Conservation (phyloP, 2,888 invertebrate species). For the Lasioglossum pauxillum region DNA sequence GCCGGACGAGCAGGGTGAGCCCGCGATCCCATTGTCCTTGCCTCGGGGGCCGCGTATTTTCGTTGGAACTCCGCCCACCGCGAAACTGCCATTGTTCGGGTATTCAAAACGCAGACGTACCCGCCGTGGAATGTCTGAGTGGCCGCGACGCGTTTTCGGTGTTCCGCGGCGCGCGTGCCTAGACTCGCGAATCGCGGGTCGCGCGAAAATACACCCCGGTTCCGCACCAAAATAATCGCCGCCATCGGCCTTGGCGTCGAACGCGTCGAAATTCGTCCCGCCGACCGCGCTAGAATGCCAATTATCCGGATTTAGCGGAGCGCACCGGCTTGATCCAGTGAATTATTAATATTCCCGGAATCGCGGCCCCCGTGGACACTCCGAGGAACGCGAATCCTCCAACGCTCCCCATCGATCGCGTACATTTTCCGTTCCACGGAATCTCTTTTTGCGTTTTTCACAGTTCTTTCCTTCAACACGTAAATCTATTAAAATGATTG, state of each 20-base stretch:
- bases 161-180: slow-evolving; percentile 66
- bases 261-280: slow-evolving; percentile 21
- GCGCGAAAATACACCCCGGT: slow-evolving; percentile 28
- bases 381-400: background rate
- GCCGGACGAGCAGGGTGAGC: slow-evolving; percentile 21
- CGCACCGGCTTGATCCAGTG: slow-evolving; percentile 4
- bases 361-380: background rate
- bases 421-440: background rate
- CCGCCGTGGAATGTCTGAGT: slow-evolving; percentile 71
- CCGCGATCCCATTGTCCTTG: slow-evolving; percentile 57
- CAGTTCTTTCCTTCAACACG: background rate
- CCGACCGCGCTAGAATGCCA: slow-evolving; percentile 9
- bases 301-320: slow-evolving; percentile 9
- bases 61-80: slow-evolving; percentile 69
- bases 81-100: slow-evolving; percentile 75
- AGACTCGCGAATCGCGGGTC: slow-evolving; percentile 54
- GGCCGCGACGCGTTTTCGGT: slow-evolving; percentile 69
- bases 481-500: background rate
- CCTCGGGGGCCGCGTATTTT: slow-evolving; percentile 63
- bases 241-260: slow-evolving; percentile 5
- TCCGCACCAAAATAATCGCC: slow-evolving; percentile 24
- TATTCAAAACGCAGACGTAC: slow-evolving; percentile 73
- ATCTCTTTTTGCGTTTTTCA: background rate
- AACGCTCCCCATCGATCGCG: background rate
- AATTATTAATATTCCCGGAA: slow-evolving; percentile 15